Evolutionary conservation across 2,888 invertebrate genomes (phyloP), one percentile per base, ranked within the genome.

Genomic region (Molanna angustata): DNA sequence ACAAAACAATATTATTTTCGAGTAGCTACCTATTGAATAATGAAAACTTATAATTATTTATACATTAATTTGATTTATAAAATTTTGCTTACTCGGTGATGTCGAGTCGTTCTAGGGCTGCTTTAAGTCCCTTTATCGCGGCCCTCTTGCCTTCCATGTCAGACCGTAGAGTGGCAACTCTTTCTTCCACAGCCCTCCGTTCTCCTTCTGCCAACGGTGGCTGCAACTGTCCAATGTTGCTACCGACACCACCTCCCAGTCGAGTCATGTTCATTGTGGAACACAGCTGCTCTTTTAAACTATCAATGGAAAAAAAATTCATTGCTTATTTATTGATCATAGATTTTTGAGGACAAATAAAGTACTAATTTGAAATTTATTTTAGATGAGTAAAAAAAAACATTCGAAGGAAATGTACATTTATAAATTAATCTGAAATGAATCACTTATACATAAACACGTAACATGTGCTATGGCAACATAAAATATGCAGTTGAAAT

Each of bases 111-210:
- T 92, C 90, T 17, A 93, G 76, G 1, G 90, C 84, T 59, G 86
- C 78, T 66, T 90, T 85, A 22, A 92, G 76, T 64, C 91, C 90
- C 66, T 88, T 88, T 64, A 93, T 90, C 57, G 88, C 85, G 60
- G 84, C 78, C 61, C 85, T 79, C 64, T 91, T 86, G 60, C 86
- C 82, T 59, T 93, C 91, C 52, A 90, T 82, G 65, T 92, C 92
- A 1, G 76, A 76, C 56, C 79, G 76, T 4, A 82, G 71, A 14
- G 70, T 68, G 1, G 65, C 66, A 2, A 74, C 71, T 17, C 80
- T 72, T 11, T 75, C 80, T 57, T 81, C 82, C n/a, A 81, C 73
- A 14, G 77, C 79, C 4, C 75, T 70, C 40, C 77, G 69, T 60
- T 82, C 82, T 0, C 77, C 75, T 0, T 74, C 71, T 2, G 80